These are phyloP conservation scores for Gambelia wislizenii DNA, from an alignment of 2,797 vertebrate genomes.

Conservation along the genomic window DNA sequence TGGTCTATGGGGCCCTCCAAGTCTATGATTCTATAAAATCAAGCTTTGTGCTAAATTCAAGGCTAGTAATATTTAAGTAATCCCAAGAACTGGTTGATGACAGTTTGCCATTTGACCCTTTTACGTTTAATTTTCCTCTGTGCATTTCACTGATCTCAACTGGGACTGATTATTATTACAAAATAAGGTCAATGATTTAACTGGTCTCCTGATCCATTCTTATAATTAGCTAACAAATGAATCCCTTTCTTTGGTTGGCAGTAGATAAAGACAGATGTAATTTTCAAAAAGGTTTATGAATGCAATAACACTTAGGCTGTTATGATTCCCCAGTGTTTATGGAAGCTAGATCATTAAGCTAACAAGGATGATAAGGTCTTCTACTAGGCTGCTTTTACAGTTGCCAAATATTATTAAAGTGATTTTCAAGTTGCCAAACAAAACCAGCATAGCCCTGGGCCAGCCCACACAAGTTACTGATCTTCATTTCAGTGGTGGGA, in stretches of 20 bases:
- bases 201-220: conserved; percentile 46
- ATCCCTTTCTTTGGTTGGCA: neutral
- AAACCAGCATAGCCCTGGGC: neutral
- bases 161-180: conserved; percentile 39
- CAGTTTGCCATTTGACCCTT: conserved; percentile 43
- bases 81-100: conserved; percentile 8
- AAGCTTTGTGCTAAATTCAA: neutral
- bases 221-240: conserved; percentile 39
- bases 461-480: conserved; percentile 23
- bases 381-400: conserved; percentile 23
- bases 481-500: neutral
- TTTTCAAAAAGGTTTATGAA: neutral
- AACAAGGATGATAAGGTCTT: neutral
- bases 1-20: too few relatives aligned
- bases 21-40: neutral
- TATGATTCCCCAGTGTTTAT: neutral
- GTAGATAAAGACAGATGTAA: neutral
- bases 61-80: neutral
- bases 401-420: neutral
- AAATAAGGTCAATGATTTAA: conserved; percentile 46
- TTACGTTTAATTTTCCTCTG: conserved; percentile 45
- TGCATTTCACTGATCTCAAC: conserved; percentile 27
- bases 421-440: neutral
- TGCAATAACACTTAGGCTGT: neutral
- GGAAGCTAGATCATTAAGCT: conserved; percentile 14